Base-by-base conservation (phyloP, 1,140 invertebrate genomes). In the Thalassaphorura encarpata region DNA sequence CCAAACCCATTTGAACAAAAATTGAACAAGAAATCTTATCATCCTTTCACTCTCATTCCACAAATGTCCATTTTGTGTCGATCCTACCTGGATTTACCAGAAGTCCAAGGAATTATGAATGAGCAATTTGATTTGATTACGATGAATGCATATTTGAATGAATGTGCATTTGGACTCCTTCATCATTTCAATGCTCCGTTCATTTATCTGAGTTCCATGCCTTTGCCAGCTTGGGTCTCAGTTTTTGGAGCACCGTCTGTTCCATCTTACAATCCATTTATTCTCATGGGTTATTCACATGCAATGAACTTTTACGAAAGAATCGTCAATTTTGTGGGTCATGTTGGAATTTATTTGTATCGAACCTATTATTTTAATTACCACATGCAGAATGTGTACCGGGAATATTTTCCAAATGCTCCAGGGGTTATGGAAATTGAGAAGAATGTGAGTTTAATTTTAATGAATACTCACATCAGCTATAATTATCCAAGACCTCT, bases 251-350 rank as follows among this genome's bases (percentile, higher is more conserved):
- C 54, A 1, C 31, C 33, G 6, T 39, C 26, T 18, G 18, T 29
- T 4, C 58, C 58, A 2, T 56, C 58, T 16, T 60, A 52, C 29
- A 53, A 56, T 8, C 53, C 58, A 2, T 15, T 27, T 21, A 78
- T 76, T 46, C 45, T 72, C 16, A 42, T 52, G 8, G 66, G 70
- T 1, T 76, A 73, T 29, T 69, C 73, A 0, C 70, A 78, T 48
- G 62, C 69, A 5, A 79, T 83, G 78, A 75, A 66, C 21, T 76
- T 83, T 40, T 77, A 72, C 67, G 71, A 82, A 59, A 69, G 83
- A 51, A 64, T 79, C 15, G 64, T 71, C 0, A 85, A 84, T 31
- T 28, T 54, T 11, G n/a, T n/a, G n/a, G n/a, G n/a, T n/a, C n/a
- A n/a, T n/a, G n/a, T n/a, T n/a, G 39, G 2, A n/a, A 5, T 1